phyloP scores from a whole-genome alignment of 30 jellyfish, hydroid and myxozoan genomes.

The Cassiopea xamachana region DNA sequence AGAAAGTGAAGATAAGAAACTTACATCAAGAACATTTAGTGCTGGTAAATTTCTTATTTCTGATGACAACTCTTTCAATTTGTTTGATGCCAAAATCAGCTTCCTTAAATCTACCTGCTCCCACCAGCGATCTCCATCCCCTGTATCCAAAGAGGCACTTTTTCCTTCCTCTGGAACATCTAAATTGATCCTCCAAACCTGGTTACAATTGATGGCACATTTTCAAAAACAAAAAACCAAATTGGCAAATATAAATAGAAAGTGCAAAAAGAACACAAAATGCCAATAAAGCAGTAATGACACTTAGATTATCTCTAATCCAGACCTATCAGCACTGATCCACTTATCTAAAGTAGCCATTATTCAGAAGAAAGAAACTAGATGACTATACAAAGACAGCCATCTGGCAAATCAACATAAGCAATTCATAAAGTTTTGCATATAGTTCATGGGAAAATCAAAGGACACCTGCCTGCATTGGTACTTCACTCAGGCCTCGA shows the following conservation, averaged over 20 bases:
- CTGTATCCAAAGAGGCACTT: conserved; percentile 70
- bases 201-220: neutral
- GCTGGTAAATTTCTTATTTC: conserved; percentile 85
- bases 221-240: neutral
- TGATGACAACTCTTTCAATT: conserved; percentile 63
- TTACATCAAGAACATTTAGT: conserved; percentile 83
- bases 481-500: conserved; percentile 69
- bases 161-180: conserved; percentile 92
- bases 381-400: neutral
- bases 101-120: conserved; percentile 88
- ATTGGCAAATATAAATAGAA: neutral
- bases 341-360: no score
- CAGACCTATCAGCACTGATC: no score
- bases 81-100: conserved; percentile 89
- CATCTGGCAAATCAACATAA: neutral
- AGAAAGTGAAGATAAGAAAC: neutral
- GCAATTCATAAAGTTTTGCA: neutral
- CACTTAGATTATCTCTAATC: no score
- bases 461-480: conserved; percentile 46
- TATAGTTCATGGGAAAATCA: neutral
- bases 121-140: conserved; percentile 97
- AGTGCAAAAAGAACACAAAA: no score
- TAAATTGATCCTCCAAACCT: conserved; percentile 88
- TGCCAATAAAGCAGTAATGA: no score
- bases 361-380: no score